These are phyloP conservation scores for Phrynosoma platyrhinos DNA, from an alignment of 2,113 vertebrate species.

Conservation along the genomic window DNA sequence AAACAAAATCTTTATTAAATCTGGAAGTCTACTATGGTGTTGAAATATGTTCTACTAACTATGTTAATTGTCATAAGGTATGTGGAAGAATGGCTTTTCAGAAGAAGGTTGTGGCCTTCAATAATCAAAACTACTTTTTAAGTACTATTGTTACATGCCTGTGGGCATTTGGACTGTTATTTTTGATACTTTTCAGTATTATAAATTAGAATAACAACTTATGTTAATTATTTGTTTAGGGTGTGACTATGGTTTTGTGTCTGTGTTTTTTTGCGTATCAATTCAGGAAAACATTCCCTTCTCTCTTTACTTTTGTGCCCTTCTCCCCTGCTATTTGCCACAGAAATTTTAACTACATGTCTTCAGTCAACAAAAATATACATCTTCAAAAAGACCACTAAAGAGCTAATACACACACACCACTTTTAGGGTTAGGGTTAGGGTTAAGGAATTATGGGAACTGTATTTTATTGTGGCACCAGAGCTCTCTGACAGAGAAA, in stretches of 20 bases:
- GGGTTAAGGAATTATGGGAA: too few relatives aligned
- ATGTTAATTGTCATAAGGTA: conserved; percentile 25
- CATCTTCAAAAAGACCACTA: neutral
- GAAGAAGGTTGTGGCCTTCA: conserved; percentile 54
- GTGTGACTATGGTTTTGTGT: conserved; percentile 52
- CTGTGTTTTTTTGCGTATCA: conserved; percentile 64
- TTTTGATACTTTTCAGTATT: conserved; percentile 65
- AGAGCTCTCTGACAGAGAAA: too few relatives aligned
- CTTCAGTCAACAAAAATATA: conserved; percentile 54
- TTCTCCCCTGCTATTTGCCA: neutral
- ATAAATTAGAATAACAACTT: conserved; percentile 63
- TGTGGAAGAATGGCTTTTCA: conserved; percentile 33
- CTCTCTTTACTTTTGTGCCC: neutral
- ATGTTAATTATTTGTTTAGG: conserved; percentile 63
- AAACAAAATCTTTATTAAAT: conserved; percentile 61
- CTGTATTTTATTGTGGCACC: too few relatives aligned
- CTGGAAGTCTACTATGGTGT: conserved; percentile 42
- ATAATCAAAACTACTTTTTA: conserved; percentile 52
- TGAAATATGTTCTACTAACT: conserved; percentile 33
- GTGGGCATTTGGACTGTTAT: conserved; percentile 48
- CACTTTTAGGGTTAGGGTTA: too few relatives aligned
- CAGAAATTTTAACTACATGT: conserved; percentile 6
- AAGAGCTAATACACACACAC: too few relatives aligned
- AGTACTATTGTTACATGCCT: conserved; percentile 51
- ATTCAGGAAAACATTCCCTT: conserved; percentile 35